Conservation (phyloP, 92 coral and sea anemone species). For the Palythoa grandis region DNA sequence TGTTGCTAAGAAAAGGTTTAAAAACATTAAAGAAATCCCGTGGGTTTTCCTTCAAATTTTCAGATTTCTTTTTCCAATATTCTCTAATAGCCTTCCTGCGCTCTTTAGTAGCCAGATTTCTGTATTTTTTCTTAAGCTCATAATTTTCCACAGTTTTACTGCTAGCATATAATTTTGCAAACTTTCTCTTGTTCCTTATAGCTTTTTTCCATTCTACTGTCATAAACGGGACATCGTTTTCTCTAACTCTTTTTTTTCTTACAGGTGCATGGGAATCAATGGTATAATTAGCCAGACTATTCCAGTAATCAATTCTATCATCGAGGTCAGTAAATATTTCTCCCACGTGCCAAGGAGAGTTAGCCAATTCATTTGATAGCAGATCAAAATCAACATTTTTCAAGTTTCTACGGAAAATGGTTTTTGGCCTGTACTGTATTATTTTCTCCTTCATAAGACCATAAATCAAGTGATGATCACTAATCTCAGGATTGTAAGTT, state of each 20-base stretch:
- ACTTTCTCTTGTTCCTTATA: neutral
- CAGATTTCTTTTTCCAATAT: constrained; percentile 38
- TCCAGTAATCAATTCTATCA: too few species aligned
- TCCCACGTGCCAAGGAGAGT: constrained; percentile 45
- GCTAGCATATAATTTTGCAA: constrained; percentile 41
- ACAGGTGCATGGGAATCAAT: constrained; percentile 47
- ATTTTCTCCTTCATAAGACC: constrained; percentile 38
- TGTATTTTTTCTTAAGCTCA: neutral
- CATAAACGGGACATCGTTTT: constrained; percentile 47
- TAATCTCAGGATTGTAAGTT: neutral
- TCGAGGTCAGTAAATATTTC: too few species aligned
- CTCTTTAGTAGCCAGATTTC: constrained; percentile 41
- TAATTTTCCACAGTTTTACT: constrained; percentile 4
- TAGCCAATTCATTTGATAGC: constrained; percentile 39
- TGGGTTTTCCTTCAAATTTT: constrained; percentile 29
- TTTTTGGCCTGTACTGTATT: constrained; percentile 19
- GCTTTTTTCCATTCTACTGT: constrained; percentile 2
- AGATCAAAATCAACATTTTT: constrained; percentile 19
- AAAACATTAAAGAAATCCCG: too few species aligned
- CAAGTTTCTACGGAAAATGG: neutral
- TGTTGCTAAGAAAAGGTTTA: too few species aligned
- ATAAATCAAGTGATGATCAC: constrained; percentile 31
- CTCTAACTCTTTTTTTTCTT: constrained; percentile 47
- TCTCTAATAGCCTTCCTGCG: constrained; percentile 49
- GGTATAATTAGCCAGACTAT: neutral